Evolutionary conservation across 2,113 vertebrate genomes (phyloP).

Genomic region (Dicaeum eximium): DNA sequence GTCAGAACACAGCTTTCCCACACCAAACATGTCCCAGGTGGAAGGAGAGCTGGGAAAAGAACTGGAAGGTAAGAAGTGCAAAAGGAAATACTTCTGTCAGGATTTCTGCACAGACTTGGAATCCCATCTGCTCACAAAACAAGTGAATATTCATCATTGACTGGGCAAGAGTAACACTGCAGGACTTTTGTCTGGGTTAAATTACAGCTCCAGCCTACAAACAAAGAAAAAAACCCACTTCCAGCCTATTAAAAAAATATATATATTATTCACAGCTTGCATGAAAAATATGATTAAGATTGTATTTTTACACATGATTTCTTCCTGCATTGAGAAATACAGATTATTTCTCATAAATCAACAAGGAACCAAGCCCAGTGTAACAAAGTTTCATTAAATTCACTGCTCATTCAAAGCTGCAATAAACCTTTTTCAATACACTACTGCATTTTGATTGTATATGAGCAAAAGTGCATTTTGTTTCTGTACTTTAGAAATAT

Average conservation of each 20-base stretch:
- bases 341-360: not conserved
- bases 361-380: not conserved
- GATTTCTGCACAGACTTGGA: not conserved
- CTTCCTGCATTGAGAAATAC: not conserved
- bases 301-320: not conserved
- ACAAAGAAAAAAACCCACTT: not conserved
- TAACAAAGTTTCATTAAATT: not conserved
- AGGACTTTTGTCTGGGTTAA: not conserved
- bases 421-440: not conserved
- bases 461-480: not conserved
- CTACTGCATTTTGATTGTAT: not conserved
- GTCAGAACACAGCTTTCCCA: not conserved
- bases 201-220: not conserved
- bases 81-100: not conserved
- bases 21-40: not conserved
- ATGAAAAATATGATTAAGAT: not conserved
- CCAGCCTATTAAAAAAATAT: not conserved
- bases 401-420: not conserved
- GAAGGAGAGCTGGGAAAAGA: not conserved
- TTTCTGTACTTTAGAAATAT: not conserved
- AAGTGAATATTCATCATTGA: not conserved
- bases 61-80: not conserved
- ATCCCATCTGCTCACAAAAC: not conserved
- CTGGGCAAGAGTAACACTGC: not conserved
- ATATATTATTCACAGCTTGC: not conserved